phyloP scores from a whole-genome alignment of 2,888 invertebrate species.

The Allolobophora icterica region DNA sequence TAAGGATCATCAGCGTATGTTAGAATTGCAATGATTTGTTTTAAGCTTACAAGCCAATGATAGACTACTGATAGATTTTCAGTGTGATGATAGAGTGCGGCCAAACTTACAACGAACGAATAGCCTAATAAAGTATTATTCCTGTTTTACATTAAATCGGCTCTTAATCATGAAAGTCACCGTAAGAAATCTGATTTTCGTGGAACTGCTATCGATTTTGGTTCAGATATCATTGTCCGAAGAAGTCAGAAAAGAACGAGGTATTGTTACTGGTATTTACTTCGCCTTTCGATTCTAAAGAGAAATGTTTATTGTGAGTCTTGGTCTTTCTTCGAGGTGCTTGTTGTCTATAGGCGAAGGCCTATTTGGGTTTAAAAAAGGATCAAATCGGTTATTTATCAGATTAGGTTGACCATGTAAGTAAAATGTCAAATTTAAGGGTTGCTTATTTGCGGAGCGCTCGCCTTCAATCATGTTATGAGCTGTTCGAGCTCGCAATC shows the following conservation, averaged over 20 bases:
- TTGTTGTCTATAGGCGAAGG: no score
- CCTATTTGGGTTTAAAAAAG: no score
- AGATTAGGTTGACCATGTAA: background rate
- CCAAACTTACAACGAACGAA: background rate
- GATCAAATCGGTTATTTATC: background rate
- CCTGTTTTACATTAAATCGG: background rate
- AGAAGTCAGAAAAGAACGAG: slow-evolving; percentile 1
- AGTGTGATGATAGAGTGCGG: background rate
- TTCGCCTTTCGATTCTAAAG: no score
- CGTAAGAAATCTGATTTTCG: background rate
- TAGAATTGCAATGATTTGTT: background rate
- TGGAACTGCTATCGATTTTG: background rate
- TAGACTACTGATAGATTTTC: no score
- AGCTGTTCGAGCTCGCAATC: background rate
- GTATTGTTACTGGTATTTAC: background rate
- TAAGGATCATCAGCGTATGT: background rate
- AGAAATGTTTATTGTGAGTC: background rate
- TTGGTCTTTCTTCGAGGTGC: background rate
- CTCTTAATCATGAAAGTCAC: background rate
- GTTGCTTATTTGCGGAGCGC: no score
- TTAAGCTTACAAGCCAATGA: background rate
- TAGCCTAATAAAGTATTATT: background rate
- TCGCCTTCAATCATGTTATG: background rate
- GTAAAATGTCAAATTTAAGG: background rate
- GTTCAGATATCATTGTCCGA: background rate